Base-by-base conservation (phyloP, 1,140 invertebrate genomes). In the Philopotamus ludificatus region DNA sequence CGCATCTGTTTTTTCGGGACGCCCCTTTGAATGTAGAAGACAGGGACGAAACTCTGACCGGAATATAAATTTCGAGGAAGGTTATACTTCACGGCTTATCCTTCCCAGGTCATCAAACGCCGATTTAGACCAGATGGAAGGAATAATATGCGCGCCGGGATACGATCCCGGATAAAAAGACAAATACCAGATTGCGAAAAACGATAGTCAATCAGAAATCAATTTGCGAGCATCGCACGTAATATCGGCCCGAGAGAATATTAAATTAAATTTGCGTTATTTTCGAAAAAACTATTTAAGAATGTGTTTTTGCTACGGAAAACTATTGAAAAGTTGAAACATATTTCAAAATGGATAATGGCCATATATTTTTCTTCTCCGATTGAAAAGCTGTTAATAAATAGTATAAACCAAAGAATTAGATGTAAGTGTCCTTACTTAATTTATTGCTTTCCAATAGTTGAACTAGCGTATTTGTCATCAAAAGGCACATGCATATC, bases 91-190 rank as follows among this genome's bases (percentile, higher is more conserved):
- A 47, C 44, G 44, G 44, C 44, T 7, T 47, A 47, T 47, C 44
- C 44, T 47, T 47, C 10, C 44, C 44, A 47, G 44, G 44, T 47
- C 44, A 47, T 47, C 44, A 47, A 47, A 47, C 44, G 7, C 4
- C 44, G 44, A 47, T 47, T 47, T 47, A 47, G 44, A 47, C 8
- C 44, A 47, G 44, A 47, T 47, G 44, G 44, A 47, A 47, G 44
- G 44, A 47, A 47, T 47, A 47, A 47, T 47, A 47, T 47, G 44
- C 44, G 18, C 44, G 44, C 4, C 8, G 18, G 44, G 44, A 47
- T 20, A 3, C 8, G 10, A 7, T 20, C 18, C 10, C 44, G 44
- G 15, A 47, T 9, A 20, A 47, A 20, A 20, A 47, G 44, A 47
- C 44, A 47, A 47, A 47, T 47, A 47, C 8, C 8, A 47, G 18